These are phyloP conservation scores for Lochmaea crataegi DNA, from an alignment of 2,888 invertebrate species.

Conservation along the genomic window DNA sequence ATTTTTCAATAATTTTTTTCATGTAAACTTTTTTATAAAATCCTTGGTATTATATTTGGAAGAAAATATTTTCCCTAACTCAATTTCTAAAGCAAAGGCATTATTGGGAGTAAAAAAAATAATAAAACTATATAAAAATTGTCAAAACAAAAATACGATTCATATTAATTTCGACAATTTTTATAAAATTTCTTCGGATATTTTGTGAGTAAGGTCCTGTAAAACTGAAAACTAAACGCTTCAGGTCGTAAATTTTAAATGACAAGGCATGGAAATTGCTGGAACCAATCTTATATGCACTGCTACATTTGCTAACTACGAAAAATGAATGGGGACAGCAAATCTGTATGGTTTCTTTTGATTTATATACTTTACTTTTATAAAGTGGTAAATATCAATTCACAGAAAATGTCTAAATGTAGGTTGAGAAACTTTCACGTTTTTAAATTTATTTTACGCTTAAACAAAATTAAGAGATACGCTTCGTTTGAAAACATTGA, in stretches of 20 bases:
- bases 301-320: conserved; percentile 38
- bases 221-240: conserved; percentile 33
- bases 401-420: not conserved
- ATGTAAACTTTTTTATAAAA: too few species aligned
- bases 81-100: too few species aligned
- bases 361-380: conserved; percentile 4
- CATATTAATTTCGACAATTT: too few species aligned
- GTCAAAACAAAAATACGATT: too few species aligned
- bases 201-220: not conserved
- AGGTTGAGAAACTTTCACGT: not conserved
- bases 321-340: conserved; percentile 9
- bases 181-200: too few species aligned
- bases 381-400: not conserved
- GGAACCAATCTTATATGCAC: conserved; percentile 40
- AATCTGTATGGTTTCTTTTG: conserved; percentile 12
- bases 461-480: not conserved
- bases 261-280: conserved; percentile 45
- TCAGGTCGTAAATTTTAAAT: conserved; percentile 45
- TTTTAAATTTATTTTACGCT: not conserved
- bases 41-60: too few species aligned
- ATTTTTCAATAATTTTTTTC: too few species aligned
- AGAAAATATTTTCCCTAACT: too few species aligned
- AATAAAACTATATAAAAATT: too few species aligned
- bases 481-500: not conserved
- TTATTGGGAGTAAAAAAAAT: too few species aligned